Conservation (phyloP, 2,888 invertebrate species). For the Melipona bicolor region DNA sequence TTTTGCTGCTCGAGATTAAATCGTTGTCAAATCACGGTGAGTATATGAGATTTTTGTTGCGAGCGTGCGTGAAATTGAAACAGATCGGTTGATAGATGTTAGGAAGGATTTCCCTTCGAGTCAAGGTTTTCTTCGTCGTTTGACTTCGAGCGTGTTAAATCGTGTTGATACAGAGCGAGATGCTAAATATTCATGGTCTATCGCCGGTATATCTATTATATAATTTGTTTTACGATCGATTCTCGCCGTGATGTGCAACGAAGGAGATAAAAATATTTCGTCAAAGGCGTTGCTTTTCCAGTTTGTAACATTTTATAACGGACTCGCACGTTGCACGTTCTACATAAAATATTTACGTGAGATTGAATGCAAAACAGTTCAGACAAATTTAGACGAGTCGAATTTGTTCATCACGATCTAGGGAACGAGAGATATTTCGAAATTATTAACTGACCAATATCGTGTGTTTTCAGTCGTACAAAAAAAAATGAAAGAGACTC, state of each 20-base stretch:
- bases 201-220: not conserved
- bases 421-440: not conserved
- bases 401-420: not conserved
- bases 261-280: not conserved
- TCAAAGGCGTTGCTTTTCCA: not conserved
- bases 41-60: conserved; percentile 6
- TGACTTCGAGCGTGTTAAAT: not conserved
- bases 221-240: not conserved
- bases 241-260: no score
- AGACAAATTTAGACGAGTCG: not conserved
- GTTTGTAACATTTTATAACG: not conserved
- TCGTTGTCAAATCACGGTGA: conserved; percentile 13
- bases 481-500: not conserved
- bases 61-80: not conserved
- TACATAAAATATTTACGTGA: conserved; percentile 7
- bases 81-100: no score
- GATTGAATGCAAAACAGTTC: not conserved
- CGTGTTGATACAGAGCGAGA: not conserved
- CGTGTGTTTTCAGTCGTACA: not conserved
- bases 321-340: not conserved
- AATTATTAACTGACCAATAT: not conserved
- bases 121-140: not conserved
- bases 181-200: not conserved
- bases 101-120: not conserved
- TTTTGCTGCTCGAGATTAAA: not conserved